Conservation (phyloP, 2,797 vertebrate species). For the Fistularia commersonii region DNA sequence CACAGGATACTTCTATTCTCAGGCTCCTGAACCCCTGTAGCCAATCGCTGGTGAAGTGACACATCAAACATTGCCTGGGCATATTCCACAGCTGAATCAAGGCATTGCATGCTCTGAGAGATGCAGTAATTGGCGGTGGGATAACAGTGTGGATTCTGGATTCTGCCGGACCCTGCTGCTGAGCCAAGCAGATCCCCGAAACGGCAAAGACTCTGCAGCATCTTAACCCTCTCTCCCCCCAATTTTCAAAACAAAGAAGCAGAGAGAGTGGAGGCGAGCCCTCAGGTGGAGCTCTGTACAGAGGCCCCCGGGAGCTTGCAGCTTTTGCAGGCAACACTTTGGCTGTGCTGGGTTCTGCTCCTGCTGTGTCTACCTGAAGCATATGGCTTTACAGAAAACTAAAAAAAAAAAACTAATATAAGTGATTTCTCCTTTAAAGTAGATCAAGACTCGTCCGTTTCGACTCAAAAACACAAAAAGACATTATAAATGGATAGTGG, state of each 20-base stretch:
- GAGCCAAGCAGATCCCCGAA: constrained; percentile 62
- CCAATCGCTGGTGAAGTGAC: constrained; percentile 37
- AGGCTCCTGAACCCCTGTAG: constrained; percentile 16
- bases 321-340: constrained; percentile 43
- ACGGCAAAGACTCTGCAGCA: constrained; percentile 50
- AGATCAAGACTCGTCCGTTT: too few relatives aligned
- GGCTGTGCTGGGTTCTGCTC: constrained; percentile 41
- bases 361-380: constrained; percentile 34
- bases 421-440: too few relatives aligned
- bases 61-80: constrained; percentile 44
- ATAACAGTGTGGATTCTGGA: constrained; percentile 38
- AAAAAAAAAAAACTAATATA: not conserved
- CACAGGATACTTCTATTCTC: constrained; percentile 36
- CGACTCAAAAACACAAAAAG: too few relatives aligned
- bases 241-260: constrained; percentile 68
- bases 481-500: too few relatives aligned
- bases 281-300: constrained; percentile 56
- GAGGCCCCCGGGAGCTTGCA: constrained; percentile 45
- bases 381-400: constrained; percentile 12
- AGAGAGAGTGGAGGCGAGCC: constrained; percentile 50
- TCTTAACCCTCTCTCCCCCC: constrained; percentile 23
- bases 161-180: constrained; percentile 50
- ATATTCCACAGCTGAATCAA: constrained; percentile 29
- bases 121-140: constrained; percentile 60
- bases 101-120: constrained; percentile 46